These are phyloP conservation scores for Papilio demoleus DNA, from an alignment of 2,888 invertebrate genomes.

Conservation along the genomic window DNA sequence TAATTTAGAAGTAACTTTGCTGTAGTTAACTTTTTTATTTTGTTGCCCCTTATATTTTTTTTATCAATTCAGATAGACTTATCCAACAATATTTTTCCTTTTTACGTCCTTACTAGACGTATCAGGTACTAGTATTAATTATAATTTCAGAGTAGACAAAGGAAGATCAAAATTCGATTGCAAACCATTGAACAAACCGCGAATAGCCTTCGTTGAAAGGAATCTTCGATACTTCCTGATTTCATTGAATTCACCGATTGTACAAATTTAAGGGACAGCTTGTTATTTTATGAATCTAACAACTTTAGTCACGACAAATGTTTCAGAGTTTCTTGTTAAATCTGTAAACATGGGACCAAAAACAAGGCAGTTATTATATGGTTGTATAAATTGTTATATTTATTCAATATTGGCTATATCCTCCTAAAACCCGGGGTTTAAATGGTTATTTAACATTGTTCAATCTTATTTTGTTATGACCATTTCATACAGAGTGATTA, in stretches of 20 bases:
- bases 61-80: too few relatives aligned
- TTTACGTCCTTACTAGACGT: too few relatives aligned
- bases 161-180: constrained; percentile 13
- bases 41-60: too few relatives aligned
- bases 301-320: neutral
- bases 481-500: too few relatives aligned
- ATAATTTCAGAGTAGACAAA: neutral
- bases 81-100: too few relatives aligned
- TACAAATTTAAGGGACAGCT: constrained; percentile 2
- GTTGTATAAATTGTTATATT: neutral
- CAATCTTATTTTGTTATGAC: too few relatives aligned
- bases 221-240: constrained; percentile 17
- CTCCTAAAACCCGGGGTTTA: neutral
- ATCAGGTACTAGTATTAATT: too few relatives aligned
- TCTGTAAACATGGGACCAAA: neutral
- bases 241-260: constrained; percentile 20
- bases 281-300: neutral
- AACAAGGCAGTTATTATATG: neutral
- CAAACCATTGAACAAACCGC: constrained; percentile 30
- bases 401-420: neutral
- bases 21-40: too few relatives aligned
- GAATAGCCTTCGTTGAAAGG: constrained; percentile 7
- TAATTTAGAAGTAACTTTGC: too few relatives aligned
- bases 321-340: neutral
- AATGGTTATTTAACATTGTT: too few relatives aligned